These are phyloP conservation scores for Drosophila lacertosa DNA, from an alignment of 1,140 invertebrate genomes.

Conservation along the genomic window DNA sequence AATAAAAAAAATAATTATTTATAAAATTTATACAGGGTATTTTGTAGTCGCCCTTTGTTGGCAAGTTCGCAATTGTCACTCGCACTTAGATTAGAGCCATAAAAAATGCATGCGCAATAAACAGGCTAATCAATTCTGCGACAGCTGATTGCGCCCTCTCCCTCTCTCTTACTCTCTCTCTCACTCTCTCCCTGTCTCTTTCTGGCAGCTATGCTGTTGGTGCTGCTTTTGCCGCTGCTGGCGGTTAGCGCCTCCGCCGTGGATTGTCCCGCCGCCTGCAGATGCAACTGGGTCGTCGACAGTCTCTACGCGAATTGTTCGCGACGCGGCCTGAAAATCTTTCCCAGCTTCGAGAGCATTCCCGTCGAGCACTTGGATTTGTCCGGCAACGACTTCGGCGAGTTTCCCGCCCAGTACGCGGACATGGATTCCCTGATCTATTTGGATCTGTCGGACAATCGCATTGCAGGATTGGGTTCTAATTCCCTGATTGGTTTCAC, in stretches of 20 bases:
- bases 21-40: background rate
- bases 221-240: background rate
- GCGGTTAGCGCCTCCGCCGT: slow-evolving; percentile 42
- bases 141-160: slow-evolving; percentile 4
- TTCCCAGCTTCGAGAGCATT: slow-evolving; percentile 83
- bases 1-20: no score
- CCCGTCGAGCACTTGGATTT: slow-evolving; percentile 85
- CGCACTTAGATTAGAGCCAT: slow-evolving; percentile 25
- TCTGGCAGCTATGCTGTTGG: slow-evolving; percentile 32
- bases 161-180: background rate
- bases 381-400: slow-evolving; percentile 85
- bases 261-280: slow-evolving; percentile 73
- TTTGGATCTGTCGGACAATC: slow-evolving; percentile 86
- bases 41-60: background rate
- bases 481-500: slow-evolving; percentile 85
- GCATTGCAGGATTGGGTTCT: slow-evolving; percentile 82
- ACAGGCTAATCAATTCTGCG: slow-evolving; percentile 1
- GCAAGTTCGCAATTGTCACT: background rate
- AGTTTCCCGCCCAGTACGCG: slow-evolving; percentile 84
- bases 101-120: slow-evolving; percentile 67
- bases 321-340: slow-evolving; percentile 77
- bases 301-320: slow-evolving; percentile 84
- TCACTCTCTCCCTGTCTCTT: background rate
- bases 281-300: slow-evolving; percentile 76
- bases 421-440: slow-evolving; percentile 84